A percentile compares a stretch with the other conserved stretches of the same genome.
Evolutionary conservation across 2,888 invertebrate genomes (phyloP).

Genomic region (Eulithis prunata): DNA sequence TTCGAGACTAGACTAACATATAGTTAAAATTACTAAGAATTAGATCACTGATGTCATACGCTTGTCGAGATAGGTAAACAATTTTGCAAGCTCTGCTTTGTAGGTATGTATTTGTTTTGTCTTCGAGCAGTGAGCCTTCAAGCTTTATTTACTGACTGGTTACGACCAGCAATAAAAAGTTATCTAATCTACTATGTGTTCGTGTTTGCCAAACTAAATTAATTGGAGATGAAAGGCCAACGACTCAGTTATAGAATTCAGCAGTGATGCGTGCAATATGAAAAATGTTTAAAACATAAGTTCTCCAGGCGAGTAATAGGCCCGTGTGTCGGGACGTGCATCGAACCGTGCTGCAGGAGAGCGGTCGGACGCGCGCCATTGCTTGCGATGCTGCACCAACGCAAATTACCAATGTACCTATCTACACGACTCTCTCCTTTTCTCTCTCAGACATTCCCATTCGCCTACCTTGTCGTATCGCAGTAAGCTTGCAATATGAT

Average conservation of each 20-base stretch:
- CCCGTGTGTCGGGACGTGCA: conserved; percentile 56
- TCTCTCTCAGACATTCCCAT: conserved; percentile 45
- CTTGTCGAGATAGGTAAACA: conserved; percentile 2
- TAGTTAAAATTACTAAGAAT: conserved; percentile 6
- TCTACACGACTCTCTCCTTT: conserved; percentile 51
- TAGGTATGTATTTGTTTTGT: background rate
- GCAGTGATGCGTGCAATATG: conserved; percentile 39
- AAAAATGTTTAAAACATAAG: conserved; percentile 40
- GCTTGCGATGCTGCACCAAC: conserved; percentile 50
- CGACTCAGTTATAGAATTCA: conserved; percentile 30
- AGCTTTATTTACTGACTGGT: background rate
- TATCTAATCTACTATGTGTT: background rate
- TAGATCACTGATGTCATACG: conserved; percentile 14
- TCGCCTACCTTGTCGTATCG: conserved; percentile 32
- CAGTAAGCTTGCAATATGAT: conserved; percentile 39
- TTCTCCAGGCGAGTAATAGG: conserved; percentile 32
- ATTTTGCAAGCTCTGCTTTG: background rate
- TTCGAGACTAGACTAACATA: background rate
- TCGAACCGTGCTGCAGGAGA: conserved; percentile 61
- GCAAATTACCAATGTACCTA: conserved; percentile 50
- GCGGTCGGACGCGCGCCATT: conserved; percentile 72
- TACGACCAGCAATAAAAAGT: background rate
- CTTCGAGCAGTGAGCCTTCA: background rate
- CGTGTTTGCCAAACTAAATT: conserved; percentile 2
- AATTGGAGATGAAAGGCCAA: conserved; percentile 34